phyloP scores from a whole-genome alignment of 2,113 vertebrate genomes.

The Triplophysa tibetana region DNA sequence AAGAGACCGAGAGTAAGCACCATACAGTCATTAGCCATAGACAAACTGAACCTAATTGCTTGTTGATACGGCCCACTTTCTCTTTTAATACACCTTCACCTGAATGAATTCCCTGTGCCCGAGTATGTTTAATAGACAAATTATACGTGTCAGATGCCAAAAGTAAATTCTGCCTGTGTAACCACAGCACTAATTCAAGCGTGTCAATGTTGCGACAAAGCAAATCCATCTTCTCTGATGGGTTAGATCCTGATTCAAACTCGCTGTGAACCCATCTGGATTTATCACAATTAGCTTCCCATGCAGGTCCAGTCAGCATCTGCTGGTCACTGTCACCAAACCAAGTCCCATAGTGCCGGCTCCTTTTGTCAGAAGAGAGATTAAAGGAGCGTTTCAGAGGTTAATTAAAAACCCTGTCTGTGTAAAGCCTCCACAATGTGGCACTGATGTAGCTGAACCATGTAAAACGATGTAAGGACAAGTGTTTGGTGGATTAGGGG shows the following conservation, averaged over 20 bases:
- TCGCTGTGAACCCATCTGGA: slow-evolving; percentile 49
- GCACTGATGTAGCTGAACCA: not conserved
- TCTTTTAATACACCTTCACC: slow-evolving; percentile 44
- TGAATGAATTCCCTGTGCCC: slow-evolving; percentile 50
- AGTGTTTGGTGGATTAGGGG: not conserved
- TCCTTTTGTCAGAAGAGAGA: slow-evolving; percentile 12
- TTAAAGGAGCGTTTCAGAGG: not conserved
- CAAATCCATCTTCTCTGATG: slow-evolving; percentile 62
- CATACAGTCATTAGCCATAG: slow-evolving; percentile 25
- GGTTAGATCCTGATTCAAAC: slow-evolving; percentile 55
- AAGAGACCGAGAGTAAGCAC: not conserved
- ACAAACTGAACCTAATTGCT: slow-evolving; percentile 43
- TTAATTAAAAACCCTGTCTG: slow-evolving; percentile 30
- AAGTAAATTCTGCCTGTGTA: slow-evolving; percentile 50
- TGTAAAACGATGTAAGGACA: slow-evolving; percentile 10
- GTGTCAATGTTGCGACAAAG: slow-evolving; percentile 59
- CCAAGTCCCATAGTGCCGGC: slow-evolving; percentile 7
- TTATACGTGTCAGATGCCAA: slow-evolving; percentile 49
- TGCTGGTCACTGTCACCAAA: slow-evolving; percentile 48
- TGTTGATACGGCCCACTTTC: slow-evolving; percentile 31
- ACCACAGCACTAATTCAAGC: slow-evolving; percentile 58
- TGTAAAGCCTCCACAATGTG: not conserved
- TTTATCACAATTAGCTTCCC: slow-evolving; percentile 65
- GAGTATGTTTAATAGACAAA: slow-evolving; percentile 54
- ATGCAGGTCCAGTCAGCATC: slow-evolving; percentile 16